These are phyloP conservation scores for Amyelois transitella DNA, from an alignment of 1,140 invertebrate genomes.

Conservation along the genomic window DNA sequence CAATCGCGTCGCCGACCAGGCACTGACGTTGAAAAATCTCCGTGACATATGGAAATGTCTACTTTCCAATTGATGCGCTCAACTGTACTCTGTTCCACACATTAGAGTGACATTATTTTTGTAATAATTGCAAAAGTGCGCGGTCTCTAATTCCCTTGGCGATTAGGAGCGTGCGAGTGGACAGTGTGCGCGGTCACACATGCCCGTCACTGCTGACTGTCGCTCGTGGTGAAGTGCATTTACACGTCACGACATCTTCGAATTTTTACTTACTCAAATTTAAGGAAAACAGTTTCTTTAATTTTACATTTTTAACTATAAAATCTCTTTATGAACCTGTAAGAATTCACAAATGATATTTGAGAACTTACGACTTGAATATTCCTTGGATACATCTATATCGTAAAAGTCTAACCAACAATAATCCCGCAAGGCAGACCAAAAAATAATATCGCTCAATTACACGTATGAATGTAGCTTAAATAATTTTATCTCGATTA, in stretches of 20 bases:
- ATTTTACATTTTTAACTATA: too few relatives aligned
- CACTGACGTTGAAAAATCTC: not conserved
- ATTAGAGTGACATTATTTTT: constrained; percentile 26
- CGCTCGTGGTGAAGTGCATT: constrained; percentile 25
- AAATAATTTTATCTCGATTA: too few relatives aligned
- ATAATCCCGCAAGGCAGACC: too few relatives aligned
- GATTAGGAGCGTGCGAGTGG: constrained; percentile 63
- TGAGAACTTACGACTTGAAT: too few relatives aligned
- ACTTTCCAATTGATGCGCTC: not conserved
- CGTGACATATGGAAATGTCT: not conserved
- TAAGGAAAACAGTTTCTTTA: not conserved
- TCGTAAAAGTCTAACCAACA: too few relatives aligned
- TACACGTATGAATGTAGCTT: too few relatives aligned
- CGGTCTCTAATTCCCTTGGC: constrained; percentile 52
- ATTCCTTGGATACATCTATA: too few relatives aligned
- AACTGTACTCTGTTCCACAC: constrained; percentile 7
- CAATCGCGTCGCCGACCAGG: too few relatives aligned
- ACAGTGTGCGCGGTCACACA: constrained; percentile 30
- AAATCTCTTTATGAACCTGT: too few relatives aligned
- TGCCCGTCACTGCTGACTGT: constrained; percentile 26
- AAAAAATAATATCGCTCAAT: too few relatives aligned
- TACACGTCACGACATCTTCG: constrained; percentile 30
- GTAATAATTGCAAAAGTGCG: constrained; percentile 48
- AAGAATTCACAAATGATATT: too few relatives aligned
- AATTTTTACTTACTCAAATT: not conserved